Base-by-base conservation (phyloP, 2,888 invertebrate genomes). In the Synergus japonicus region DNA sequence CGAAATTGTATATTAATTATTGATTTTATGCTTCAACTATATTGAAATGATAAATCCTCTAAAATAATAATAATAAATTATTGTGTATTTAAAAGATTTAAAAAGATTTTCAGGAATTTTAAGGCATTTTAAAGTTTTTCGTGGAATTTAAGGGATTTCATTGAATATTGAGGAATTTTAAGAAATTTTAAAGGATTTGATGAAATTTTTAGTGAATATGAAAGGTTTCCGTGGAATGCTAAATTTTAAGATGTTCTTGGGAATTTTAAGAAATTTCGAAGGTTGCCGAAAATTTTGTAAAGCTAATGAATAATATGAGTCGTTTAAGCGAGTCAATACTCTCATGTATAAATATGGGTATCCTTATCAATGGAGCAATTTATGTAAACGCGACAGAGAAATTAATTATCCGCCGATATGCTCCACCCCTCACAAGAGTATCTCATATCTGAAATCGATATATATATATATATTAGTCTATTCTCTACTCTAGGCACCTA, bases 381-480 rank as follows among this genome's bases (percentile, higher is more conserved):
- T 79, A 66, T 67, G 69, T 67, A 37, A 43, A 58, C 58, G 78
- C 79, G 58, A 76, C 80, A 82, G 12, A 4, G 79, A 82, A 81
- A 83, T 82, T 83, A 81, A 81, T 82, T 64, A 78, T 49, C 13
- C 10, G 12, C 22, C 49, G 63, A 18, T 37, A 4, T 54, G 41
- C 58, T 22, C 4, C 13, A 64, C 69, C 65, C 18, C 65, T 73
- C 63, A 37, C 44, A n/a, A 29, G 18, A 37, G 67, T 81, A 58
- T 80, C 77, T 82, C 63, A 78, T 81, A 83, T 78, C 78, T 69
- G 76, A 81, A 81, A 85, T 86, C 85, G 82, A 87, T 85, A 82
- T 81, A 37, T 85, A 82, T 81, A 37, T 29, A n/a, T 73, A 10
- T 65, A n/a, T n/a, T n/a, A 65, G 37, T 65, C 37, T n/a, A n/a